Evolutionary conservation across 1,140 invertebrate genomes (phyloP), one percentile per base, ranked within the genome.

Genomic region (Nasonia giraulti): DNA sequence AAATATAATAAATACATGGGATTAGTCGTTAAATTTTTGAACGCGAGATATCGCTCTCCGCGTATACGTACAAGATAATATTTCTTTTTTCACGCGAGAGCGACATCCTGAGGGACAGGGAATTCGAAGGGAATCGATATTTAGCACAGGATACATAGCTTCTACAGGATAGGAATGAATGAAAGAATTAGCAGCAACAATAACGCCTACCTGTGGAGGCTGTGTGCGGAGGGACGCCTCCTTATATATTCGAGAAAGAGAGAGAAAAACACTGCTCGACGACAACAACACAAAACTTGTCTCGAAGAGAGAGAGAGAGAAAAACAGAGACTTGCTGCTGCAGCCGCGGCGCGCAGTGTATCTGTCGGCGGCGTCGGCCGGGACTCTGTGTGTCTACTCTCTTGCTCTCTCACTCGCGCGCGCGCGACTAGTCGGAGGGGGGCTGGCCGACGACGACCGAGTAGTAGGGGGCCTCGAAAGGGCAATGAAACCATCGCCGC

Each of bases 401-500:
- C 55, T 62, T 1, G 14, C 55, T 62, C 55, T 62, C 55, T 62
- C 55, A 17, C 17, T 62, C 55, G 17, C 55, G 55, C 55, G 55
- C 55, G 55, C 55, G 55, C 55, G 55, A 62, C 6, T 62, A 7
- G 55, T 62, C 47, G 47, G 47, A 50, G 44, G 33, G 55, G 73
- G 62, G 71, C 14, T 33, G 55, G 66, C 68, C 27, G 80, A 23
- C 31, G 68, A 11, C 20, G 10, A n/a, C 8, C 2, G 37, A 8
- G 31, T 62, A n/a, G 55, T 62, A 62, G 40, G 76, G 82, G 31
- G 68, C 47, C 50, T 74, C 66, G 23, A 85, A 82, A 86, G 80
- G 85, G 80, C 85, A 86, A 86, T 83, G 85, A 86, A 86, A 86
- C 80, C 76, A 82, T 82, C 80, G 55, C 55, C 55, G 55, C 20